Conservation (phyloP, 2,113 vertebrate genomes). For the Rhodinocichla rosea region DNA sequence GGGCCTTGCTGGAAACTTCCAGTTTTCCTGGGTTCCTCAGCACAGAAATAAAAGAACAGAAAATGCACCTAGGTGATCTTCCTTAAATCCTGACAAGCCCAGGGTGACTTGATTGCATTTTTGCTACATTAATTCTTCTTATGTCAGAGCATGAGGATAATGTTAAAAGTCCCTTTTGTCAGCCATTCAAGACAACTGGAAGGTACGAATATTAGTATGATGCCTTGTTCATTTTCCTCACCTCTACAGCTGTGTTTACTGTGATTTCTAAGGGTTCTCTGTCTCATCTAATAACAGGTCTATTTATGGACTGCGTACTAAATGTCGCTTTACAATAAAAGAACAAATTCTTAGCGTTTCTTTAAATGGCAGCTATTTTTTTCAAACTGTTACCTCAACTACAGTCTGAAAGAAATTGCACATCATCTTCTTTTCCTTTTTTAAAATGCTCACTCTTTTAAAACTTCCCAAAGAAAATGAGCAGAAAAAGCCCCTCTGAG, state of each 20-base stretch:
- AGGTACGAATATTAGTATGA: constrained; percentile 12
- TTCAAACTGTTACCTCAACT: not conserved
- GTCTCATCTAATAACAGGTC: constrained; percentile 33
- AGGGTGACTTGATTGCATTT: not conserved
- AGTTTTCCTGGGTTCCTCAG: not conserved
- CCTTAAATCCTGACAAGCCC: not conserved
- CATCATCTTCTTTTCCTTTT: not conserved
- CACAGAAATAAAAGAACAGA: not conserved
- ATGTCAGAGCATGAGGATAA: not conserved
- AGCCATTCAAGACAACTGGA: not conserved
- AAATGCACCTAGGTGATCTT: not conserved
- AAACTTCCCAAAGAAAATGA: not conserved
- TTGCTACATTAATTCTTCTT: not conserved
- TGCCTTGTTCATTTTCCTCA: not conserved
- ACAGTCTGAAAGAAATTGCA: not conserved
- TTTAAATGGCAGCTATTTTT: not conserved
- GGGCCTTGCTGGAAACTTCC: not conserved
- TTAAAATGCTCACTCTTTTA: not conserved
- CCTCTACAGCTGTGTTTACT: constrained; percentile 46
- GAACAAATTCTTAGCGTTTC: constrained; percentile 13
- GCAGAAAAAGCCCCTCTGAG: not conserved
- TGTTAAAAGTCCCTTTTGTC: not conserved
- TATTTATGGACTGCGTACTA: not conserved
- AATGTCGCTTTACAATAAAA: not conserved
- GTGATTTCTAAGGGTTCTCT: constrained; percentile 16